Percentiles rank a stretch among this genome's conserved stretches.
These are phyloP conservation scores for Barbus barbus DNA, from an alignment of 2,113 vertebrate genomes.

Conservation along the genomic window DNA sequence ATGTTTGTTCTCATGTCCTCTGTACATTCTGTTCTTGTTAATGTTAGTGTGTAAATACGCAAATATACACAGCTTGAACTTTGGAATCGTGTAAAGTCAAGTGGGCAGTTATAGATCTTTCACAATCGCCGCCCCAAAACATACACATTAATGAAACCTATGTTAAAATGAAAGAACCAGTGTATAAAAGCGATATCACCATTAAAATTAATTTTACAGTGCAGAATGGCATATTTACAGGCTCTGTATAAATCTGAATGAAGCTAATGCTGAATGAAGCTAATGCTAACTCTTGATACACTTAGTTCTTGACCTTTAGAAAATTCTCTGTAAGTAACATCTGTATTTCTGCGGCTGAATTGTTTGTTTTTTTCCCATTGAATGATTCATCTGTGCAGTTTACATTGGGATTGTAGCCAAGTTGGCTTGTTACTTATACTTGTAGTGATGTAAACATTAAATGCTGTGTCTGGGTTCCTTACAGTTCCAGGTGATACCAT, in stretches of 20 bases:
- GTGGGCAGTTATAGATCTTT: slow-evolving; percentile 16
- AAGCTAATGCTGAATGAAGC: not conserved
- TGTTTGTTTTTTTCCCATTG: not conserved
- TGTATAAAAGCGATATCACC: not conserved
- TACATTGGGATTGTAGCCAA: not conserved
- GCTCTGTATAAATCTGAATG: not conserved
- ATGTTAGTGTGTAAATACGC: slow-evolving; percentile 10
- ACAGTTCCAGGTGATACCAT: not conserved
- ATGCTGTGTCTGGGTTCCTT: not conserved
- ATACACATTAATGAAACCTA: not conserved
- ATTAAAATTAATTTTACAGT: not conserved
- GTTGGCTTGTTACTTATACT: not conserved
- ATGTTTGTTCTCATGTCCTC: slow-evolving; percentile 37
- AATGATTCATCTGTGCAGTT: not conserved
- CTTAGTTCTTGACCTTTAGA: not conserved
- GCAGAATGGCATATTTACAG: not conserved
- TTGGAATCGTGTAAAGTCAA: not conserved
- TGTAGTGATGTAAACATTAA: not conserved
- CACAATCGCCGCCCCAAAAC: not conserved
- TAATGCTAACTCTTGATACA: too few species aligned
- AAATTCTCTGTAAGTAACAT: not conserved
- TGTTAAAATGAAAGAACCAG: not conserved
- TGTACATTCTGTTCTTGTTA: slow-evolving; percentile 40
- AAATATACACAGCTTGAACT: slow-evolving; percentile 25
- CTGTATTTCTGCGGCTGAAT: not conserved